phyloP scores from a whole-genome alignment of 1,140 invertebrate genomes.

The Macrocentrus cingulum region DNA sequence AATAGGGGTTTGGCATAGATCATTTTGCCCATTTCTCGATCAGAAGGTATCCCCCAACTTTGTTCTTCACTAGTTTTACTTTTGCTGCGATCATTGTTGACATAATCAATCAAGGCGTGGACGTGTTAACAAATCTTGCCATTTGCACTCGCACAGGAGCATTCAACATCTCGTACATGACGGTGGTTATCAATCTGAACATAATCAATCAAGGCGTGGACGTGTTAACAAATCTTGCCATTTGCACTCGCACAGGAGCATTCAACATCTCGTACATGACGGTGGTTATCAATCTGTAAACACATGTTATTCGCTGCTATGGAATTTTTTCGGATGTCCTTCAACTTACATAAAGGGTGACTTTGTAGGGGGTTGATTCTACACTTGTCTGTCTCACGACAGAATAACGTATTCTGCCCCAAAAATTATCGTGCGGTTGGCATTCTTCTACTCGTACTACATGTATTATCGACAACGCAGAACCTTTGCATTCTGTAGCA shows the following conservation, averaged over 20 bases:
- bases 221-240: constrained; percentile 22
- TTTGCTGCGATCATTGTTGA: constrained; percentile 19
- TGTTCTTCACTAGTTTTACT: constrained; percentile 21
- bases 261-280: background rate
- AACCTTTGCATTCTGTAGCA: constrained; percentile 2
- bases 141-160: constrained; percentile 2
- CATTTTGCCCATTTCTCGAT: constrained; percentile 9
- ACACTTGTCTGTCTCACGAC: constrained; percentile 17
- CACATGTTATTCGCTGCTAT: constrained; percentile 9
- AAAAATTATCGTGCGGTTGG: background rate
- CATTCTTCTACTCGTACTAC: constrained; percentile 16
- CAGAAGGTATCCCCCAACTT: constrained; percentile 21
- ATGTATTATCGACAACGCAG: background rate
- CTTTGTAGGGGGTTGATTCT: constrained; percentile 16
- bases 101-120: constrained; percentile 17
- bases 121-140: constrained; percentile 24
- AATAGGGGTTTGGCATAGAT: constrained; percentile 12
- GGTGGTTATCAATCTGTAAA: constrained; percentile 18
- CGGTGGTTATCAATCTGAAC: constrained; percentile 17
- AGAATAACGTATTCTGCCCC: constrained; percentile 5
- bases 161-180: constrained; percentile 1
- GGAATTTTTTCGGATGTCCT: background rate
- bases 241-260: constrained; percentile 8
- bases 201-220: constrained; percentile 19
- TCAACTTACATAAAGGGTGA: background rate